phyloP scores from a whole-genome alignment of 2,888 invertebrate species.

The Hesperia comma region DNA sequence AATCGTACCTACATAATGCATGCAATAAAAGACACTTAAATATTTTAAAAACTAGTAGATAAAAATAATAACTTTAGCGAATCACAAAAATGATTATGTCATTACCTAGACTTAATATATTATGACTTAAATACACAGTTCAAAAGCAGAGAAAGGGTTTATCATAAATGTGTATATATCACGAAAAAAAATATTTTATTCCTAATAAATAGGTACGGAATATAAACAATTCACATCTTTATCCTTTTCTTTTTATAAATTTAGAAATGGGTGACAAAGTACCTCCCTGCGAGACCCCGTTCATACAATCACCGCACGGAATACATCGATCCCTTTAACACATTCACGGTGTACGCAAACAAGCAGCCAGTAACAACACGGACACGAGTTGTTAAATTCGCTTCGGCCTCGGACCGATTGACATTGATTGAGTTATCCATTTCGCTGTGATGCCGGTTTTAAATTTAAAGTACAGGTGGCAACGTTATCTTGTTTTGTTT shows the following conservation, averaged over 20 bases:
- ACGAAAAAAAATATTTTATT: no score
- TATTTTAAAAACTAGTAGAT: no score
- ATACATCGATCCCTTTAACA: conserved; percentile 46
- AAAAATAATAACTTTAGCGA: no score
- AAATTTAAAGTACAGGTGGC: conserved; percentile 45
- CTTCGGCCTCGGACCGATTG: conserved; percentile 64
- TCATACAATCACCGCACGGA: neutral
- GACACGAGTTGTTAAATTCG: conserved; percentile 71
- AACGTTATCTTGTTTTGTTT: conserved; percentile 38
- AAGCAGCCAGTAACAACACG: conserved; percentile 51
- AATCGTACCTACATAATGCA: no score
- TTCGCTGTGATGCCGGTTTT: conserved; percentile 49
- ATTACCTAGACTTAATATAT: no score
- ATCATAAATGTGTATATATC: no score
- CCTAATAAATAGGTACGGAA: no score
- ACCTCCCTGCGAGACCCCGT: neutral
- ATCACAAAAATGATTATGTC: no score
- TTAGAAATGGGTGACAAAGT: conserved; percentile 8
- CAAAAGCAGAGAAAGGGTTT: no score
- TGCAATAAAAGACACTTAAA: no score
- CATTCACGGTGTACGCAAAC: conserved; percentile 42
- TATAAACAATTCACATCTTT: no score
- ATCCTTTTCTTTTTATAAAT: neutral
- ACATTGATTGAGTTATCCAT: conserved; percentile 78
- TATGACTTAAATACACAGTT: no score